phyloP scores from a whole-genome alignment of 2,113 vertebrate species.

The Epinephelus lanceolatus region DNA sequence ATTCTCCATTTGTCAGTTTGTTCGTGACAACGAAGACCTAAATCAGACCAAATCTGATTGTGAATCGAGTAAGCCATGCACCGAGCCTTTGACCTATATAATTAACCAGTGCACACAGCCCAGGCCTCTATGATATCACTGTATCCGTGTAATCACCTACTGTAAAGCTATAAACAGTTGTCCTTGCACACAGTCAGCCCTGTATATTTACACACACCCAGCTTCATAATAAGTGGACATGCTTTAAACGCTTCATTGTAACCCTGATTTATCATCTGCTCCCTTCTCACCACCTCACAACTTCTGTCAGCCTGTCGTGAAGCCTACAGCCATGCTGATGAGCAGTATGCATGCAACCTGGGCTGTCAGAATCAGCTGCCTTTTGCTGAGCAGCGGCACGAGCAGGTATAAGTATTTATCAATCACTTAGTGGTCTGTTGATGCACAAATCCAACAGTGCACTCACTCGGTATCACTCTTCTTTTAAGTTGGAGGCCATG shows the following conservation, averaged over 20 bases:
- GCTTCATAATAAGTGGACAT: accelerated
- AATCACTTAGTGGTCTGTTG: neutral
- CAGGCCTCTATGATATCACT: neutral
- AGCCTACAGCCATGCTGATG: slow-evolving; percentile 92
- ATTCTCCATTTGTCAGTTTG: slow-evolving; percentile 98
- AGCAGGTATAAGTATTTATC: slow-evolving; percentile 86
- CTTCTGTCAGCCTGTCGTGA: slow-evolving; percentile 92
- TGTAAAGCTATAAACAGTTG: neutral
- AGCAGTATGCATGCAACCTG: slow-evolving; percentile 95
- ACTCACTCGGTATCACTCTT: neutral
- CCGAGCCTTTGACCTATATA: neutral
- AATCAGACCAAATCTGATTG: slow-evolving; percentile 95
- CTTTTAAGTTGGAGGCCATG: slow-evolving; percentile 90
- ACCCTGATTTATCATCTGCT: slow-evolving; percentile 40
- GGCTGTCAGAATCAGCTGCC: slow-evolving; percentile 96
- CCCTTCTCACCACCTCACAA: neutral
- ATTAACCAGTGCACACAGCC: neutral
- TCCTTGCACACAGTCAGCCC: neutral
- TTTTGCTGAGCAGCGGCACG: slow-evolving; percentile 91
- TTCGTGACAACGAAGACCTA: slow-evolving; percentile 92
- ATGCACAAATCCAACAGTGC: accelerated
- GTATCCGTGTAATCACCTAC: neutral
- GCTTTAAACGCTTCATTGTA: neutral
- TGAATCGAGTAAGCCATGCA: slow-evolving; percentile 90
- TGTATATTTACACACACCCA: neutral